phyloP scores from a whole-genome alignment of 2,888 invertebrate species.

The Nomada goodeniana region DNA sequence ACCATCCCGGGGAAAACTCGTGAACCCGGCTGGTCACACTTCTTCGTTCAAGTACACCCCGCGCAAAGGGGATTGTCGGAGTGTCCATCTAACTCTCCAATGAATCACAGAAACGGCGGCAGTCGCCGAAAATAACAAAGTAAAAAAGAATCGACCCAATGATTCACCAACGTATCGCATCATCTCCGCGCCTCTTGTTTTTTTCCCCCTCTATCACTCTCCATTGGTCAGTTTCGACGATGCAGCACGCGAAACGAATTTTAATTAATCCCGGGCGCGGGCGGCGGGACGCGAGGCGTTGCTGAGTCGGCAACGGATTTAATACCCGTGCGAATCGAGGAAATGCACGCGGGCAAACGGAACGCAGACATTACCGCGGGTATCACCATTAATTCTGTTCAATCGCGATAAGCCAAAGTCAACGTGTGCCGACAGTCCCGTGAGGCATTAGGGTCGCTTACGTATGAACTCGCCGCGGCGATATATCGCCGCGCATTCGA shows the following conservation, averaged over 20 bases:
- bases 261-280: constrained; percentile 40
- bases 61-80: neutral
- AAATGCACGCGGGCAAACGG: constrained; percentile 59
- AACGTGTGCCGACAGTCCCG: constrained; percentile 70
- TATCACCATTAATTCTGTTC: constrained; percentile 71
- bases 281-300: neutral
- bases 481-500: constrained; percentile 61
- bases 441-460: constrained; percentile 73
- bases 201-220: neutral
- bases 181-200: neutral
- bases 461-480: constrained; percentile 67
- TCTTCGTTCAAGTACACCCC: neutral
- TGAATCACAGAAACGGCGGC: neutral
- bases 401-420: constrained; percentile 72
- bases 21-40: neutral
- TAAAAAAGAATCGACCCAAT: neutral
- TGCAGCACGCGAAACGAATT: constrained; percentile 43
- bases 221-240: constrained; percentile 14
- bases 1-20: neutral
- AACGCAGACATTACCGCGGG: constrained; percentile 61
- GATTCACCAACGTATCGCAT: neutral
- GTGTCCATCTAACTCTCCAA: neutral
- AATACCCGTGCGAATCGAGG: constrained; percentile 63
- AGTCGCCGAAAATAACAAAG: neutral
- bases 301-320: constrained; percentile 61